A percentile compares a stretch with the other conserved stretches of the same genome.
Conservation (phyloP, 2,888 invertebrate species). For the Chesias legatella region DNA sequence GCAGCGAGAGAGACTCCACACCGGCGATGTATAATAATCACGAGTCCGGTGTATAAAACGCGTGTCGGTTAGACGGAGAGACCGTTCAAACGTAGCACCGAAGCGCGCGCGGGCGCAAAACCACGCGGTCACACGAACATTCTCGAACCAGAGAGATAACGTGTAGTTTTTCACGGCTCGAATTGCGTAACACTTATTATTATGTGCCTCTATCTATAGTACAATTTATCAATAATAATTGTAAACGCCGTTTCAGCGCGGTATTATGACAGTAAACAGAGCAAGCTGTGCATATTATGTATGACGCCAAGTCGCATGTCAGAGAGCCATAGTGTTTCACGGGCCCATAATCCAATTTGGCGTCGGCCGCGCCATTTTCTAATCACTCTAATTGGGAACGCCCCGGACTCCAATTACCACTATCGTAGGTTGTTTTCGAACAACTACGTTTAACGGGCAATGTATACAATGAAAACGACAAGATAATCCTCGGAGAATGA, state of each 20-base stretch:
- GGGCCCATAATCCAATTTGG: constrained; percentile 55
- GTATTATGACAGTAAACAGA: too few species aligned
- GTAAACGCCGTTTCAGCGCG: too few species aligned
- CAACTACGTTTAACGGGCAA: constrained; percentile 33
- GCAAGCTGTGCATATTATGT: background rate
- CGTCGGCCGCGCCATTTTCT: constrained; percentile 47
- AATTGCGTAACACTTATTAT: constrained; percentile 68
- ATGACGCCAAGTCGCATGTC: constrained; percentile 37
- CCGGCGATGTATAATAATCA: constrained; percentile 26
- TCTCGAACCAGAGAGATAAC: constrained; percentile 71
- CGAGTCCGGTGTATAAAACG: constrained; percentile 30
- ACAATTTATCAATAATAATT: too few species aligned
- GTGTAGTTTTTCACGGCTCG: constrained; percentile 56
- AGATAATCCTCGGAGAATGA: constrained; percentile 32
- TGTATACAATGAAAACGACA: constrained; percentile 37
- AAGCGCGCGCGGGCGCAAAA: constrained; percentile 49
- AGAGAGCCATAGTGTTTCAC: constrained; percentile 37
- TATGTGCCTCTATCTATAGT: too few species aligned
- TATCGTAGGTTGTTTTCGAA: constrained; percentile 42
- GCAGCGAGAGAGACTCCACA: constrained; percentile 34
- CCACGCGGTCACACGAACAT: constrained; percentile 60
- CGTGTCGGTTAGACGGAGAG: constrained; percentile 6
- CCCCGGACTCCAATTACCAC: constrained; percentile 48
- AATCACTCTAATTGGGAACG: constrained; percentile 59
- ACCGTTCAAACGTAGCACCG: constrained; percentile 32